These are phyloP conservation scores for Blastobasis adustella DNA, from an alignment of 2,888 invertebrate species.

Conservation along the genomic window DNA sequence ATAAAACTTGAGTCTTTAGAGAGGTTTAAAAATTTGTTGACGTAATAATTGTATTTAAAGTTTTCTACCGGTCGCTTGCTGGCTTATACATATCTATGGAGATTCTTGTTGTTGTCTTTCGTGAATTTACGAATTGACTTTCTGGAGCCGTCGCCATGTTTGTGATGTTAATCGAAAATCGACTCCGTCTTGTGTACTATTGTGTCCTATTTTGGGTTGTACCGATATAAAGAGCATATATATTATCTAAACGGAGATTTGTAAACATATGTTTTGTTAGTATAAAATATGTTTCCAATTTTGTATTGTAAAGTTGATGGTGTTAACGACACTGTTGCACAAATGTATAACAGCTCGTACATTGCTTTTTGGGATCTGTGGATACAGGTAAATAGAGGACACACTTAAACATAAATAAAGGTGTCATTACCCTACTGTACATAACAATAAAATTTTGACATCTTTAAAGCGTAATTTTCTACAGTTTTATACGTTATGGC, in stretches of 20 bases:
- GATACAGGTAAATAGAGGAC: too few species aligned
- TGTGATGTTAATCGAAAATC: background rate
- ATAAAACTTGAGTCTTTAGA: constrained; percentile 10
- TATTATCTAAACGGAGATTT: background rate
- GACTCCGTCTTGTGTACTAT: constrained; percentile 3
- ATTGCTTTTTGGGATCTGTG: too few species aligned
- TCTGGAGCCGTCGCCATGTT: background rate
- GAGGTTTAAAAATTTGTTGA: constrained; percentile 16
- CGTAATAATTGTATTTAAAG: background rate
- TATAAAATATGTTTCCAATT: background rate
- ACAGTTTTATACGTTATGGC: too few species aligned
- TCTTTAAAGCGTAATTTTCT: too few species aligned
- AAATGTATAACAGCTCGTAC: too few species aligned
- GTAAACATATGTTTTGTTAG: background rate
- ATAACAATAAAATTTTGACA: too few species aligned
- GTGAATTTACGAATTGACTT: background rate
- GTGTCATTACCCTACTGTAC: too few species aligned
- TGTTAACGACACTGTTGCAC: too few species aligned
- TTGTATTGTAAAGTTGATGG: too few species aligned
- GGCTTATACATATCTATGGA: constrained; percentile 10
- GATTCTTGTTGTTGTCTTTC: background rate
- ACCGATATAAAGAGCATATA: background rate
- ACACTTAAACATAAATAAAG: too few species aligned
- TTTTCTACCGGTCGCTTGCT: constrained; percentile 7
- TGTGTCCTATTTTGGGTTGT: background rate